Percentiles rank a stretch among this genome's conserved stretches.
These are phyloP conservation scores for Glaucidium brasilianum DNA, from an alignment of 2,113 vertebrate species.

Conservation along the genomic window DNA sequence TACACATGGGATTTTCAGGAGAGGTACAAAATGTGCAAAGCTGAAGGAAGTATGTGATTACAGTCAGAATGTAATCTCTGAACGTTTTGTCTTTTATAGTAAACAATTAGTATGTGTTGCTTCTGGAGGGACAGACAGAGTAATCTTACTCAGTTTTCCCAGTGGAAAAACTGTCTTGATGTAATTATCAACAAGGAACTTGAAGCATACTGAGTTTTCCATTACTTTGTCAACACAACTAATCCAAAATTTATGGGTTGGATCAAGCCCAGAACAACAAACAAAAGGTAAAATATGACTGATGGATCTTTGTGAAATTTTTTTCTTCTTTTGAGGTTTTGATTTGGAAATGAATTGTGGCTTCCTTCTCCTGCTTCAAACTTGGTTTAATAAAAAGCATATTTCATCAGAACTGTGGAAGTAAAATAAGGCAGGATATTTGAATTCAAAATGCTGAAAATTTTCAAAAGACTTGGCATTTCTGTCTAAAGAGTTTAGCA, in stretches of 20 bases:
- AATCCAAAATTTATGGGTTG: slow-evolving; percentile 50
- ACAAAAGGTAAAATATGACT: slow-evolving; percentile 47
- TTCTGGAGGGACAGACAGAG: not conserved
- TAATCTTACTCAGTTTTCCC: slow-evolving; percentile 12
- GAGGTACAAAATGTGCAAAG: not conserved
- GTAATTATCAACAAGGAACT: slow-evolving; percentile 51
- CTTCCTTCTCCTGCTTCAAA: slow-evolving; percentile 28
- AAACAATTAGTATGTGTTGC: slow-evolving; percentile 23
- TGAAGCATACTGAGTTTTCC: slow-evolving; percentile 36
- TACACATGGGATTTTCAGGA: not conserved
- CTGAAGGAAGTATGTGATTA: not conserved
- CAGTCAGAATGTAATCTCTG: not conserved
- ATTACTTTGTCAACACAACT: slow-evolving; percentile 28
- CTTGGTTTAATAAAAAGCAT: slow-evolving; percentile 54
- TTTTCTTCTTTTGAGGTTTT: slow-evolving; percentile 52
- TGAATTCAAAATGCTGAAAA: slow-evolving; percentile 34
- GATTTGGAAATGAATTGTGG: slow-evolving; percentile 24
- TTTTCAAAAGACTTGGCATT: slow-evolving; percentile 38
- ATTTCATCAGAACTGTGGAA: slow-evolving; percentile 29
- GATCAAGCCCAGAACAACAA: slow-evolving; percentile 31
- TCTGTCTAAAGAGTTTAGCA: slow-evolving; percentile 35
- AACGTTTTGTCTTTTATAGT: slow-evolving; percentile 31
- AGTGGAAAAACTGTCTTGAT: slow-evolving; percentile 26
- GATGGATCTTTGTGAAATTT: not conserved
- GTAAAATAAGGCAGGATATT: slow-evolving; percentile 19